Conservation (phyloP, 2,113 vertebrate genomes). For the Sylvia atricapilla region DNA sequence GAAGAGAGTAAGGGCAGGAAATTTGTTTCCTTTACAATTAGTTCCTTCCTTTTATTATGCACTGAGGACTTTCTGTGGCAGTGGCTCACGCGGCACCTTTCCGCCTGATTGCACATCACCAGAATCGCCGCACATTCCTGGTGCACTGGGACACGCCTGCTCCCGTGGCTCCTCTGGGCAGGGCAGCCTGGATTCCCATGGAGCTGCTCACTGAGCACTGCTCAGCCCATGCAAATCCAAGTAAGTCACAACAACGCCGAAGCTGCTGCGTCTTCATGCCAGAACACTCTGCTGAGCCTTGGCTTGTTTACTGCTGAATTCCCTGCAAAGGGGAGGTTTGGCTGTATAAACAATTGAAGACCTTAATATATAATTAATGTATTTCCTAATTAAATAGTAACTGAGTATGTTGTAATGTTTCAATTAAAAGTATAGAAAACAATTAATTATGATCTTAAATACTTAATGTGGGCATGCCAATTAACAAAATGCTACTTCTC, state of each 20-base stretch:
- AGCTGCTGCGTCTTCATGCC: neutral
- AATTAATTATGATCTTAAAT: conserved; percentile 56
- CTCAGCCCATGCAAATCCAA: neutral
- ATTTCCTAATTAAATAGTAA: conserved; percentile 56
- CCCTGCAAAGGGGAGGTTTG: neutral
- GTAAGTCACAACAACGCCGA: neutral
- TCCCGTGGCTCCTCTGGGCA: neutral
- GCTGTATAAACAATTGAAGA: conserved; percentile 19
- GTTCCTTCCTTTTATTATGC: neutral
- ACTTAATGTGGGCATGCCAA: conserved; percentile 37
- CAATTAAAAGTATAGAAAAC: conserved; percentile 44
- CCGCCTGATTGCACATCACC: neutral
- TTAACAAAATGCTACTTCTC: conserved; percentile 33
- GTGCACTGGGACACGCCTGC: neutral
- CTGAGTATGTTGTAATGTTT: conserved; percentile 25
- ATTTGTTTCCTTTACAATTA: neutral
- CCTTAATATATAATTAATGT: conserved; percentile 41
- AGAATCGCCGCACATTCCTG: neutral
- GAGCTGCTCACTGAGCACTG: neutral
- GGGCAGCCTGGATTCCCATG: neutral
- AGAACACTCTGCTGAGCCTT: conserved; percentile 38
- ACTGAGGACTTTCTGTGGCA: neutral
- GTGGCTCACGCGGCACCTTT: neutral
- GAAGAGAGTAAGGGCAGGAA: neutral
- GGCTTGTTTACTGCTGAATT: conserved; percentile 22